phyloP scores from a whole-genome alignment of 1,140 invertebrate species.

The Campodea augens region DNA sequence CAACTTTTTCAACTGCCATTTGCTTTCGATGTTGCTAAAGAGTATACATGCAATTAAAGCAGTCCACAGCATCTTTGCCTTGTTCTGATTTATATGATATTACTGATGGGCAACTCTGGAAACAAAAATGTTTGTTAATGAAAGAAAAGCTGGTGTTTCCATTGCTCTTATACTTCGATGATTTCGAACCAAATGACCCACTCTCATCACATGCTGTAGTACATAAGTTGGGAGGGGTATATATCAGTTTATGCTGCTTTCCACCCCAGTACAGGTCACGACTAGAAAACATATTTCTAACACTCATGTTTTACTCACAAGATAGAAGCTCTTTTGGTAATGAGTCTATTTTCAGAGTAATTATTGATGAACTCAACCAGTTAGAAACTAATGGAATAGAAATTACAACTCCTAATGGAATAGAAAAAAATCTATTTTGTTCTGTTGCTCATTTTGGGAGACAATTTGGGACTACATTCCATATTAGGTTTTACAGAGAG shows the following conservation, averaged over 20 bases:
- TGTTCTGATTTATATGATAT: slow-evolving; percentile 13
- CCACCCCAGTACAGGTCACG: slow-evolving; percentile 14
- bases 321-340: slow-evolving; percentile 15
- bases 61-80: neutral
- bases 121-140: slow-evolving; percentile 9
- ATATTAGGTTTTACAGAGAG: slow-evolving; percentile 18
- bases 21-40: neutral
- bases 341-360: slow-evolving; percentile 13
- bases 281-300: slow-evolving; percentile 19
- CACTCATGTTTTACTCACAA: slow-evolving; percentile 16
- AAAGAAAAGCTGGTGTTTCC: slow-evolving; percentile 16
- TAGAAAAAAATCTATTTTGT: slow-evolving; percentile 15
- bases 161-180: slow-evolving; percentile 18
- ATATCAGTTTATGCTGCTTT: slow-evolving; percentile 17
- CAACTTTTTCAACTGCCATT: neutral
- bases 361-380: slow-evolving; percentile 17
- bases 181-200: slow-evolving; percentile 21
- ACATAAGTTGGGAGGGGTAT: slow-evolving; percentile 18
- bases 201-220: slow-evolving; percentile 17
- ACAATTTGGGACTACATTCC: slow-evolving; percentile 21
- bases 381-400: slow-evolving; percentile 17
- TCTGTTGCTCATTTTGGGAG: slow-evolving; percentile 17
- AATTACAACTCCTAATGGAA: slow-evolving; percentile 9
- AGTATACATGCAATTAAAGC: neutral
- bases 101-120: slow-evolving; percentile 18